A percentile compares a stretch with the other conserved stretches of the same genome.
These are phyloP conservation scores for Hydrozoanthus gracilis DNA, from an alignment of 92 coral and sea anemone genomes.

Conservation along the genomic window DNA sequence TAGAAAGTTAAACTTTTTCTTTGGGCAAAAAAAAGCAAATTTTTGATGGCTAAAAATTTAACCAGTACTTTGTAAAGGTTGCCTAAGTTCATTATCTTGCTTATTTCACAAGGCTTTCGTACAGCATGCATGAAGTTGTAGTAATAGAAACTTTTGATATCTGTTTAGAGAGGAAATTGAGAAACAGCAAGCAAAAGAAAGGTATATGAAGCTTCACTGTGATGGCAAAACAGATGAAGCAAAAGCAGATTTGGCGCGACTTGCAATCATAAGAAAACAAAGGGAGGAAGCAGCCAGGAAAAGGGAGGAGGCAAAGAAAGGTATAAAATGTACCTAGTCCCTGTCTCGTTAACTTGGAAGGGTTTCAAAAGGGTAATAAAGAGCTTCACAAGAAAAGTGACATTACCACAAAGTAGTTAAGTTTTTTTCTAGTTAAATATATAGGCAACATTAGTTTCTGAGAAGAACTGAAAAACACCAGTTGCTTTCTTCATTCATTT, in stretches of 20 bases:
- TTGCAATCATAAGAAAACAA: constrained; percentile 88
- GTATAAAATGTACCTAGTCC: constrained; percentile 43
- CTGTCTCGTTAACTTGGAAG: neutral
- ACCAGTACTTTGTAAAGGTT: no score
- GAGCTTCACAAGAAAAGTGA: no score
- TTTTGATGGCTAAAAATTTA: no score
- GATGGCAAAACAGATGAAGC: constrained; percentile 97
- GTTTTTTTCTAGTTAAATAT: no score
- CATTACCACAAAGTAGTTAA: no score
- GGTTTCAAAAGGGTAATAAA: neutral
- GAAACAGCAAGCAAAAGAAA: constrained; percentile 72
- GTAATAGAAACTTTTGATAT: neutral
- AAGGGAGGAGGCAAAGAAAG: constrained; percentile 89
- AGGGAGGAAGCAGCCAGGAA: constrained; percentile 88
- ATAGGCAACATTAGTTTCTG: no score
- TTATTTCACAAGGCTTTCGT: neutral
- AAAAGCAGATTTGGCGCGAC: constrained; percentile 87
- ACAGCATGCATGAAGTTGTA: neutral
- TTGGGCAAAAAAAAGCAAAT: no score
- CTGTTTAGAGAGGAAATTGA: constrained; percentile 90
- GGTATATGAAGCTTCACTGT: constrained; percentile 80
- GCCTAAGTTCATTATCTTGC: neutral
- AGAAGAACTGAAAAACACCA: no score
- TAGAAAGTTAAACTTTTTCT: no score
- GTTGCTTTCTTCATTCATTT: no score